Conservation (phyloP, 2,888 invertebrate species). For the Sinhomidia bicolor region DNA sequence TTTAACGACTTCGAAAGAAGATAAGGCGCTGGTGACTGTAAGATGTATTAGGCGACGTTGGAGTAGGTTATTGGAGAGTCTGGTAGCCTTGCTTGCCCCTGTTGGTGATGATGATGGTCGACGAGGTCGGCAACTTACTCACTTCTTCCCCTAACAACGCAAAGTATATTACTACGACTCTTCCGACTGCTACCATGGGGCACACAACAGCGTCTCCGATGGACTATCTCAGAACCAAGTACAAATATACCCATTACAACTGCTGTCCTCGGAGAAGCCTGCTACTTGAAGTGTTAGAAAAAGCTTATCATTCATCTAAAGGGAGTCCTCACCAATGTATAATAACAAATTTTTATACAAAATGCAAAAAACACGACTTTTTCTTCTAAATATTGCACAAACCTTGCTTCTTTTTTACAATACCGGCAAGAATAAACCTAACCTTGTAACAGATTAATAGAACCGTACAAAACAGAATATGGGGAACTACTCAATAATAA, state of each 20-base stretch:
- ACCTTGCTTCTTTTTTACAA: not conserved
- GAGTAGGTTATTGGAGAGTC: conserved; percentile 5
- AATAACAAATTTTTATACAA: conserved; percentile 21
- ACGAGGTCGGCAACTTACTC: conserved; percentile 57
- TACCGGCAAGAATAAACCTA: not conserved
- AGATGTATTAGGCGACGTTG: not conserved
- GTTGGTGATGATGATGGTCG: conserved; percentile 32
- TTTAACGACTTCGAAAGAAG: conserved; percentile 6
- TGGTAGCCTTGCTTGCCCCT: conserved; percentile 45
- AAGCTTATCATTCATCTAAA: conserved; percentile 50
- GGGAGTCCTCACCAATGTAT: not conserved
- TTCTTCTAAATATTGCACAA: conserved; percentile 16
- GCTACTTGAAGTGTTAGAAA: conserved; percentile 34
- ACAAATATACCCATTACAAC: conserved; percentile 66
- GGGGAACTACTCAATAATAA: not conserved
- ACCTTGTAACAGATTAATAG: not conserved
- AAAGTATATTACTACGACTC: conserved; percentile 51
- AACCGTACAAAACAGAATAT: conserved; percentile 8
- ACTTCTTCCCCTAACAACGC: conserved; percentile 63
- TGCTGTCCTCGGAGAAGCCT: conserved; percentile 37
- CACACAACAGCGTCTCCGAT: conserved; percentile 64
- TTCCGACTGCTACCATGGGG: conserved; percentile 65
- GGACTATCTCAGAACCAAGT: conserved; percentile 58
- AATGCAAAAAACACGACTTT: not conserved
- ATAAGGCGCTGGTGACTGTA: conserved; percentile 11